Percentiles rank a stretch among this genome's conserved stretches.
phyloP scores from a whole-genome alignment of 2,113 vertebrate species.

The Campylorhamphus procurvoides region DNA sequence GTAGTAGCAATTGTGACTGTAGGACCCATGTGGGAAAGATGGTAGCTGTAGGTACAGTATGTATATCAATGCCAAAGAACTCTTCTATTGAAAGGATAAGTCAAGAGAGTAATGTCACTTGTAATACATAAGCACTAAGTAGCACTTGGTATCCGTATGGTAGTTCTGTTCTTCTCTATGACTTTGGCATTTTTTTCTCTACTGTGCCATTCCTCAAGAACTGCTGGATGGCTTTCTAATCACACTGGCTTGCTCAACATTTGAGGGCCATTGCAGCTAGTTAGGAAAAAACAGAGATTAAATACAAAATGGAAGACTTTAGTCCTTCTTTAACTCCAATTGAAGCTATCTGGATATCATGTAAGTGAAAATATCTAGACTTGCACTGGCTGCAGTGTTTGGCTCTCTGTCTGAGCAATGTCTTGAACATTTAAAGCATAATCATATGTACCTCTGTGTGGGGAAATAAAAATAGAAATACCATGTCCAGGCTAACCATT shows the following conservation, averaged over 20 bases:
- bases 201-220: not conserved
- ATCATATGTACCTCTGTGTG: not conserved
- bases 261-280: not conserved
- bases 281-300: fast-evolving
- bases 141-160: not conserved
- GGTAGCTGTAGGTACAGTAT: not conserved
- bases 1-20: not conserved
- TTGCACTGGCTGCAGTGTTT: not conserved
- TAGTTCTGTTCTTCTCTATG: not conserved
- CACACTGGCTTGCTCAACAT: not conserved
- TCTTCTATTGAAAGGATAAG: not conserved
- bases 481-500: not conserved
- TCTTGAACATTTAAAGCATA: not conserved
- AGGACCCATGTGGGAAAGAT: not conserved
- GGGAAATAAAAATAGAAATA: not conserved
- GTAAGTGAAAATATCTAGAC: not conserved
- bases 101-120: not conserved
- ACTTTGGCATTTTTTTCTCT: not conserved
- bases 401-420: not conserved
- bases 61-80: not conserved
- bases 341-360: not conserved
- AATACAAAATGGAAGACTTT: not conserved
- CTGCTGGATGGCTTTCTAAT: not conserved
- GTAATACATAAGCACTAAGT: not conserved
- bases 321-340: not conserved